These are phyloP conservation scores for Urechis unicinctus DNA, from an alignment of 2,888 invertebrate genomes.

Conservation along the genomic window DNA sequence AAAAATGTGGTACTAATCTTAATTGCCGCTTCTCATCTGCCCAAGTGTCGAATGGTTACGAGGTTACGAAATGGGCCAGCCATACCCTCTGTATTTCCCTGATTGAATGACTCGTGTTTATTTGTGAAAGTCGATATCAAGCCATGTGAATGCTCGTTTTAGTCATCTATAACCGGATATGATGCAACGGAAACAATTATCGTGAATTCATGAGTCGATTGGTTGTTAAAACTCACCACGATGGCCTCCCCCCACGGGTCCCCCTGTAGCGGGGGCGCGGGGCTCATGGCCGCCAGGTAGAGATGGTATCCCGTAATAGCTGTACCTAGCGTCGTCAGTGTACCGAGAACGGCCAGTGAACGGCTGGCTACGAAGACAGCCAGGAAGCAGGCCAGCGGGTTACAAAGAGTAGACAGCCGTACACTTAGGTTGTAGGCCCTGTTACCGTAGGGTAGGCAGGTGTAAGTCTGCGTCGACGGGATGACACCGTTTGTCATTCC, in stretches of 20 bases:
- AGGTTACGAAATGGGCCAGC: too few species aligned
- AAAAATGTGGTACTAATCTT: too few species aligned
- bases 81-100: too few species aligned
- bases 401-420: conserved; percentile 70
- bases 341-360: conserved; percentile 23
- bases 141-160: too few species aligned
- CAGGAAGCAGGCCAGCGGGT: conserved; percentile 58
- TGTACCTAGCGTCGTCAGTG: conserved; percentile 47
- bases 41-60: too few species aligned
- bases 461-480: conserved; percentile 73
- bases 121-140: too few species aligned
- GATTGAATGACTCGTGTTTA: too few species aligned
- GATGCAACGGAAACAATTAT: too few species aligned
- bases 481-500: conserved; percentile 70
- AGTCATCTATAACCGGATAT: too few species aligned
- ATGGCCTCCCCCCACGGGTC: conserved; percentile 58
- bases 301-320: conserved; percentile 57
- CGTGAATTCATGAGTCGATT: too few species aligned
- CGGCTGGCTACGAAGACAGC: conserved; percentile 47
- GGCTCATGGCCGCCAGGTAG: conserved; percentile 67
- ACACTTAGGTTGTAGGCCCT: conserved; percentile 70
- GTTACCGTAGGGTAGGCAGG: conserved; percentile 71
- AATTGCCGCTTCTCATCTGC: too few species aligned
- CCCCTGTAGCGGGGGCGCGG: conserved; percentile 60
- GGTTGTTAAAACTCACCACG: conserved; percentile 64